Percentiles rank a stretch among this genome's conserved stretches.
These are phyloP conservation scores for Apotomis capreana DNA, from an alignment of 2,888 invertebrate genomes.

Conservation along the genomic window DNA sequence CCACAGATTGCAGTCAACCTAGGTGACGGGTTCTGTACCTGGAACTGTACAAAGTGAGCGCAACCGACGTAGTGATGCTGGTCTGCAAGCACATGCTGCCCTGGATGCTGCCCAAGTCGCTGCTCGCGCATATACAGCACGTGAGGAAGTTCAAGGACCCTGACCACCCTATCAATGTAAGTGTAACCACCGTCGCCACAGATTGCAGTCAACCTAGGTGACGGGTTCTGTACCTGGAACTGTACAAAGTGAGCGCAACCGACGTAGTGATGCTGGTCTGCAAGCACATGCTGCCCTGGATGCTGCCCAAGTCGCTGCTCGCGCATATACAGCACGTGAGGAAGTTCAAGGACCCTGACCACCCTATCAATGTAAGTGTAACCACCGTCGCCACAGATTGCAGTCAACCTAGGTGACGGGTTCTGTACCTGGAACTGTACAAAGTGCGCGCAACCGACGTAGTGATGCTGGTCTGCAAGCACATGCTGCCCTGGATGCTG, in stretches of 20 bases:
- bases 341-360: conserved; percentile 48
- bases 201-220: conserved; percentile 51
- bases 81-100: conserved; percentile 65
- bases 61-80: conserved; percentile 50
- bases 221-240: conserved; percentile 84
- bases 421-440: conserved; percentile 79
- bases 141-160: conserved; percentile 47
- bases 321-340: conserved; percentile 55
- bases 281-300: conserved; percentile 67
- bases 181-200: conserved; percentile 42
- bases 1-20: no score
- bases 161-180: conserved; percentile 65
- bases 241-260: conserved; percentile 49
- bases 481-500: conserved; percentile 66
- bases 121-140: conserved; percentile 57
- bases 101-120: conserved; percentile 52
- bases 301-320: conserved; percentile 51
- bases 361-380: conserved; percentile 65
- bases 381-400: not conserved
- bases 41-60: conserved; percentile 50
- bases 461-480: conserved; percentile 54
- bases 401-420: conserved; percentile 75
- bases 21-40: conserved; percentile 85
- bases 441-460: conserved; percentile 45
- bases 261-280: conserved; percentile 54